phyloP scores from a whole-genome alignment of 2,113 vertebrate genomes.

The Rafetus swinhoei region DNA sequence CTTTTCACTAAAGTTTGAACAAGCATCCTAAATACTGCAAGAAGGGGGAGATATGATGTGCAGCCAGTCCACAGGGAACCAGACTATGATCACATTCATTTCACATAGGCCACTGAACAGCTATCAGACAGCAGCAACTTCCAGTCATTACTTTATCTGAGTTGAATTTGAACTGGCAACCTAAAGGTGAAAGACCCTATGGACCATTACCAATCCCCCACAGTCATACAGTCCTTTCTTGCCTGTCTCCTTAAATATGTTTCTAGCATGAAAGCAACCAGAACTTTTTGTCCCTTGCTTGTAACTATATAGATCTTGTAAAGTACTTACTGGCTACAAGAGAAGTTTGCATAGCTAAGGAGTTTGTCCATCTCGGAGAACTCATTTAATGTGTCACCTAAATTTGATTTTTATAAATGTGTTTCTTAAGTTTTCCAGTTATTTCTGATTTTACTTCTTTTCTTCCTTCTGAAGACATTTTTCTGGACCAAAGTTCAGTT shows the following conservation, averaged over 20 bases:
- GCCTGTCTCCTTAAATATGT: slow-evolving; percentile 38
- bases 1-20: neutral
- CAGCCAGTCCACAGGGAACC: neutral
- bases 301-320: neutral
- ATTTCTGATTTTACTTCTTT: neutral
- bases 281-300: neutral
- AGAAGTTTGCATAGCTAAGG: neutral
- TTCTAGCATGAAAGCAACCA: slow-evolving; percentile 3
- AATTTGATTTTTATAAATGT: neutral
- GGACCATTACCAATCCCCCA: slow-evolving; percentile 19
- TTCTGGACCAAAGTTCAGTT: slow-evolving; percentile 8
- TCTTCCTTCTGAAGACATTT: neutral
- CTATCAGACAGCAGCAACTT: slow-evolving; percentile 14
- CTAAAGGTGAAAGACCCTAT: slow-evolving; percentile 10
- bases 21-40: neutral
- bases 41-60: neutral
- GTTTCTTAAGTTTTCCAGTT: neutral
- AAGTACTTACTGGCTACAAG: neutral
- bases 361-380: neutral
- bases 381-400: neutral
- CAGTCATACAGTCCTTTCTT: neutral
- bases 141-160: neutral
- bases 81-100: neutral
- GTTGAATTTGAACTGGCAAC: slow-evolving; percentile 17
- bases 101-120: neutral